Base-by-base conservation (phyloP, 2,797 vertebrate species). In the Ctenopoma kingsleyae region DNA sequence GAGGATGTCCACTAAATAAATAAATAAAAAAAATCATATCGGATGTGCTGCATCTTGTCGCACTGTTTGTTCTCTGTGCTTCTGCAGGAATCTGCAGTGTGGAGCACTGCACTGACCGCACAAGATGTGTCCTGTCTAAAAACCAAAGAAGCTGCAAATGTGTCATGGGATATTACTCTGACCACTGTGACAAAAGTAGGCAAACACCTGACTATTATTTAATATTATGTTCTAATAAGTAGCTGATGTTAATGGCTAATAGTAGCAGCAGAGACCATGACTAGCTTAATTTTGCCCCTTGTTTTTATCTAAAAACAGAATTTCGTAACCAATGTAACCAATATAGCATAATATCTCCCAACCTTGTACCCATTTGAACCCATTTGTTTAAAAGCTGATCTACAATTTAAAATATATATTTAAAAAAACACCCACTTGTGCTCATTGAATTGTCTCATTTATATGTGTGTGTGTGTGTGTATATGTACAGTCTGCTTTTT, bases 101-200 rank as follows among this genome's bases (percentile, higher is more conserved):
- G 60, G 59, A 82, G 10, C 59, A 68, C 0, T 94, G 94, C 58
- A 79, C 59, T 0, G 67, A 94, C 61, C 22, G 13, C 17, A 52
- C 58, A 0, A 87, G 48, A 1, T 94, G 94, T 20, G 15, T 72
- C 6, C 52, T 89, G 53, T 86, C 89, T 4, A 6, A 50, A 32
- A 86, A 92, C 78, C 81, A 56, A 2, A 77, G 32, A 6, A 83
- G 67, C 47, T 95, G 94, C 85, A 92, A 72, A 35, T 95, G 94
- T 47, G 52, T 69, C 25, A 2, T 4, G 1, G 91, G 90, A 0
- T 92, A 81, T 75, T 95, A 94, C 64, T 83, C 74, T 5, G 89
- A 94, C 64, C 61, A 10, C 0, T 95, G 94, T 70, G 90, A 93
- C 54, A 90, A 83, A 90, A 65, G 93, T 94, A 82, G 20, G 65